phyloP scores from a whole-genome alignment of 2,113 vertebrate species.

The Semnornis frantzii region DNA sequence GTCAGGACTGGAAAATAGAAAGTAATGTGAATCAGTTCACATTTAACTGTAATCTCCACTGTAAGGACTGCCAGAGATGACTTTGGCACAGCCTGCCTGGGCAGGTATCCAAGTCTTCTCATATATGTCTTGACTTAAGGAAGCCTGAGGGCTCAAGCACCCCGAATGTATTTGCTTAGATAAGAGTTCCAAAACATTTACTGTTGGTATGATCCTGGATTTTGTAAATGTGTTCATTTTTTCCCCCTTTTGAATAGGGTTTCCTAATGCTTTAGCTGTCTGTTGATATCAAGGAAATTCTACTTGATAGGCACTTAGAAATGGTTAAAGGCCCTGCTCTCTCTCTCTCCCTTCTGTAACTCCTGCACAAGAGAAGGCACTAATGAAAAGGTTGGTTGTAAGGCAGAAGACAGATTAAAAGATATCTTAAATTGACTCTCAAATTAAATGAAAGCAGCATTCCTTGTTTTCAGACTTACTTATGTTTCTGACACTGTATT shows the following conservation, averaged over 20 bases:
- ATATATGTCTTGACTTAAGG: constrained; percentile 1
- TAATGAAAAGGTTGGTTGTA: constrained; percentile 12
- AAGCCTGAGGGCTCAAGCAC: not conserved
- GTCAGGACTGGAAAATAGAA: constrained; percentile 38
- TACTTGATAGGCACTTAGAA: not conserved
- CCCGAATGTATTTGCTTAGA: not conserved
- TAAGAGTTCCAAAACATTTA: constrained; percentile 1
- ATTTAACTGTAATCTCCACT: constrained; percentile 45
- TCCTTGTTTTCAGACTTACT: not conserved
- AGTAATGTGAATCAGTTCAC: constrained; percentile 33
- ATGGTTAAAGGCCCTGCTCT: not conserved
- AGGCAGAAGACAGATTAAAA: not conserved
- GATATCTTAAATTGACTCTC: not conserved
- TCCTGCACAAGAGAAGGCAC: not conserved
- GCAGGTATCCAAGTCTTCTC: constrained; percentile 26
- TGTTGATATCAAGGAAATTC: not conserved
- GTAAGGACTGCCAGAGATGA: constrained; percentile 33
- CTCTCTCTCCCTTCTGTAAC: not conserved
- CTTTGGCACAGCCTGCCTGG: constrained; percentile 14
- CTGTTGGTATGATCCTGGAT: not conserved
- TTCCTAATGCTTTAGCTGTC: not conserved
- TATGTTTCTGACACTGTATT: not conserved
- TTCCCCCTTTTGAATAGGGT: not conserved
- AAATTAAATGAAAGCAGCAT: not conserved
- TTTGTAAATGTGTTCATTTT: not conserved